These are phyloP conservation scores for Aepyceros melampus DNA, from an alignment of 2,113 vertebrate genomes.

Conservation along the genomic window DNA sequence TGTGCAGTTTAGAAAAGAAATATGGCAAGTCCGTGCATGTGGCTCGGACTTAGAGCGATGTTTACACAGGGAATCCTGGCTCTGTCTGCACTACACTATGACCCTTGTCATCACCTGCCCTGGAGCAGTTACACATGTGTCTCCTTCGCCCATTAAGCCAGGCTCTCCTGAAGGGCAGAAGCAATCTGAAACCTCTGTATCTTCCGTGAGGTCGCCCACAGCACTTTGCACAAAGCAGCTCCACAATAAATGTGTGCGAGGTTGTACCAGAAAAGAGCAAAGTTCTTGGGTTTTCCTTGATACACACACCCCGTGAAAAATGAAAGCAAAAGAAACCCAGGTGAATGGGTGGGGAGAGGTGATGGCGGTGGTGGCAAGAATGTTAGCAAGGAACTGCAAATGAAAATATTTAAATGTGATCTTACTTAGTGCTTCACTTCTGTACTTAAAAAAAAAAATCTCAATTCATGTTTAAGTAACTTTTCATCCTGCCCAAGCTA, in stretches of 20 bases:
- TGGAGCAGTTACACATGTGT: constrained; percentile 31
- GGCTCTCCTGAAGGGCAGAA: constrained; percentile 20
- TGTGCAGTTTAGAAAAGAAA: constrained; percentile 40
- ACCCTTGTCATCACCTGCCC: constrained; percentile 53
- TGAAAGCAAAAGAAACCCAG: constrained; percentile 23
- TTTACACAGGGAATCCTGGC: constrained; percentile 48
- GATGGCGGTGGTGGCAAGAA: not conserved
- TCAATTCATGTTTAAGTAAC: not conserved
- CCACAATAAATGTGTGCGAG: not conserved
- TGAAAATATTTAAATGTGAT: constrained; percentile 5
- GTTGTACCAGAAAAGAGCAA: not conserved
- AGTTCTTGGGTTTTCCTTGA: not conserved
- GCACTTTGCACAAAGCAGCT: not conserved
- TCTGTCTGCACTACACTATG: constrained; percentile 51
- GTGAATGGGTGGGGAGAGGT: not conserved
- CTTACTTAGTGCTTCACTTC: not conserved
- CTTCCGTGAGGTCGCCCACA: not conserved
- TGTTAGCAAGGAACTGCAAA: not conserved
- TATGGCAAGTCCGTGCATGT: not conserved
- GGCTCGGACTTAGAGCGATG: not conserved
- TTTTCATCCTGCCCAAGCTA: not conserved
- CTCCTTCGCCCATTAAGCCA: constrained; percentile 34
- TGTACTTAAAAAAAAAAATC: not conserved
- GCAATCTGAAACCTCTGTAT: constrained; percentile 42
- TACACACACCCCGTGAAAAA: not conserved